These are phyloP conservation scores for Lagocephalus sceleratus DNA, from an alignment of 2,797 vertebrate species.

Conservation along the genomic window DNA sequence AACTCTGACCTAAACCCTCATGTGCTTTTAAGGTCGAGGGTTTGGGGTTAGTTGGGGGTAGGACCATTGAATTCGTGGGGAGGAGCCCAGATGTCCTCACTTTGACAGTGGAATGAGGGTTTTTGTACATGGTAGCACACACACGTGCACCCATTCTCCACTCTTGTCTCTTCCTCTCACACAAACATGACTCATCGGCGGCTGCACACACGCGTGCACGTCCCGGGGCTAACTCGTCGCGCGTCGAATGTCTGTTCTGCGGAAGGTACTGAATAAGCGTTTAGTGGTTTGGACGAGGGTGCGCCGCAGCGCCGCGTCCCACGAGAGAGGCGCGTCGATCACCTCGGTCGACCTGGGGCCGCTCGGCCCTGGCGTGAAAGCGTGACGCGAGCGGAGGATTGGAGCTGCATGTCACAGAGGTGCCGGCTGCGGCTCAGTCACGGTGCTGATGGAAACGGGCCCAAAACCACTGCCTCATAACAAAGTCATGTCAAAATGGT, in stretches of 20 bases:
- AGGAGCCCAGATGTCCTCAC: too few relatives aligned
- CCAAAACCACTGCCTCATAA: conserved; percentile 4
- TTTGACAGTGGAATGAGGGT: too few relatives aligned
- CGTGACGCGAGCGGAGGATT: conserved; percentile 20
- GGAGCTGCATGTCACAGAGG: conserved; percentile 39
- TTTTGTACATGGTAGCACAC: background rate
- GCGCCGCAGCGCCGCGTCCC: conserved; percentile 21
- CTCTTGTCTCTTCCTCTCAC: too few relatives aligned
- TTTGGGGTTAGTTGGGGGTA: too few relatives aligned
- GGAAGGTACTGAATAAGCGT: conserved; percentile 39
- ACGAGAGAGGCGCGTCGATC: conserved; percentile 9
- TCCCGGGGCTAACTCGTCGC: conserved; percentile 38
- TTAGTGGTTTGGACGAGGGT: conserved; percentile 31
- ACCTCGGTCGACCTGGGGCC: conserved; percentile 38
- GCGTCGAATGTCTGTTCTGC: conserved; percentile 45
- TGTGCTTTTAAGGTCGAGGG: too few relatives aligned
- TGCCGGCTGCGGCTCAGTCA: conserved; percentile 14
- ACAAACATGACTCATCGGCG: conserved; percentile 8
- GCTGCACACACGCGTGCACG: conserved; percentile 5
- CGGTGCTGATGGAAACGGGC: conserved; percentile 7
- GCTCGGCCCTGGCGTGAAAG: conserved; percentile 37
- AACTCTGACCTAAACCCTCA: too few relatives aligned
- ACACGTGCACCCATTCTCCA: background rate
- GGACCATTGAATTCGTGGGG: too few relatives aligned
- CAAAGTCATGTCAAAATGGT: conserved; percentile 16